Base-by-base conservation (phyloP, 2,888 invertebrate genomes). In the Platynereis dumerilii region DNA sequence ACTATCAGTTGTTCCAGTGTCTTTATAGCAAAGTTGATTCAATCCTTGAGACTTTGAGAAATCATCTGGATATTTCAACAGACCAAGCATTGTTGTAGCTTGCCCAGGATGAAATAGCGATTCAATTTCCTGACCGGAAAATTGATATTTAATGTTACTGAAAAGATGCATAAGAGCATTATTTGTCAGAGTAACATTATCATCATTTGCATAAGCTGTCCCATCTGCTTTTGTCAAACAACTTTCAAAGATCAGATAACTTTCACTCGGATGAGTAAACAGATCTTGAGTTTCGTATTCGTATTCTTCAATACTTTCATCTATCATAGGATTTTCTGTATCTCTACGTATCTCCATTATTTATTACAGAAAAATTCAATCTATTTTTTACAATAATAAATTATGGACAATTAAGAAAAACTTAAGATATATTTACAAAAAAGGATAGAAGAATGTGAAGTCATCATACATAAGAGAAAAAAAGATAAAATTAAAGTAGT, bases 141-240 rank as follows among this genome's bases (percentile, higher is more conserved):
- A 58, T n/a, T 56, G 60, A 34, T 34, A 34, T 12, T 12, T 34
- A 34, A 34, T 34, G 34, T 28, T 66, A 15, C 48, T 59, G 34
- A 66, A 68, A 15, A 68, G 63, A 63, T 68, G 54, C 65, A 66
- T 62, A 10, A 62, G n/a, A 15, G 27, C 62, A 34, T 62, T 57
- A 44, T 57, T 55, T 1, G 39, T 58, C 28, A 66, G 57, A 1
- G 66, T 22, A n/a, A 58, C 58, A 22, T 44, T 58, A 29, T 64
- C 59, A n/a, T 17, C 61, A 29, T 65, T 57, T 15, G 44, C 65
- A 58, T 68, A 68, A 1, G 58, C 58, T 2, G 58, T 57, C 5
- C 65, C 62, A 61, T 66, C 58, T 26, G 60, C 58, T 44, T 65
- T 68, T n/a, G 61, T 34, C 29, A 58, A 58, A 12, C 55, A 53